Conservation (phyloP, 1,140 invertebrate species). For the Parasteatoda tepidariorum region DNA sequence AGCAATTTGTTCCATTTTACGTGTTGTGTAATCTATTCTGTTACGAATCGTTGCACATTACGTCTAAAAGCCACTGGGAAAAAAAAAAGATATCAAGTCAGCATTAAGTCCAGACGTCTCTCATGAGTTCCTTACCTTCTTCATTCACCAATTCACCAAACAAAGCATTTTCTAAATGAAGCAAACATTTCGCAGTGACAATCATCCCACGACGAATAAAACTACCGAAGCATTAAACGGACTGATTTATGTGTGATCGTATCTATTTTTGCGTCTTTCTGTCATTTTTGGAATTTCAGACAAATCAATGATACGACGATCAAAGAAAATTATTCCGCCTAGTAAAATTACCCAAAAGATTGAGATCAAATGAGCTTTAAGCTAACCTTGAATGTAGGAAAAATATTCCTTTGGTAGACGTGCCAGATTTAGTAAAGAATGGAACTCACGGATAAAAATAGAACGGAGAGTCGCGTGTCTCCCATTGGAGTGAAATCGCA, state of each 20-base stretch:
- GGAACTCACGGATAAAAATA: background rate
- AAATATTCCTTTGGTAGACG: background rate
- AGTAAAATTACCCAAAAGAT: background rate
- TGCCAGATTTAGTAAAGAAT: background rate
- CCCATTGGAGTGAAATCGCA: background rate
- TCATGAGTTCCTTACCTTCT: background rate
- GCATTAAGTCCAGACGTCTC: background rate
- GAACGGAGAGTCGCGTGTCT: background rate
- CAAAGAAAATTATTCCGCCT: background rate
- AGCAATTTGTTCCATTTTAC: conserved; percentile 2
- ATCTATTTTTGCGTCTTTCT: background rate
- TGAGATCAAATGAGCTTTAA: background rate
- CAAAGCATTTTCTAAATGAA: conserved; percentile 29
- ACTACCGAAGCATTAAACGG: conserved; percentile 31
- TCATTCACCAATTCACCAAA: background rate
- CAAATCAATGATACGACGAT: background rate
- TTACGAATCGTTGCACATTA: background rate
- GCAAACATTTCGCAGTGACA: background rate
- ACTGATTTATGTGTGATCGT: background rate
- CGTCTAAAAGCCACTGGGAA: background rate
- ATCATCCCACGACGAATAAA: conserved; percentile 19
- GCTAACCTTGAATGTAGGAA: background rate
- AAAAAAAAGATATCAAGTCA: background rate
- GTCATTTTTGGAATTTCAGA: background rate
- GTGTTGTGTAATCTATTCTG: conserved; percentile 19